These are phyloP conservation scores for Entelurus aequoreus DNA, from an alignment of 2,113 vertebrate species.

Conservation along the genomic window DNA sequence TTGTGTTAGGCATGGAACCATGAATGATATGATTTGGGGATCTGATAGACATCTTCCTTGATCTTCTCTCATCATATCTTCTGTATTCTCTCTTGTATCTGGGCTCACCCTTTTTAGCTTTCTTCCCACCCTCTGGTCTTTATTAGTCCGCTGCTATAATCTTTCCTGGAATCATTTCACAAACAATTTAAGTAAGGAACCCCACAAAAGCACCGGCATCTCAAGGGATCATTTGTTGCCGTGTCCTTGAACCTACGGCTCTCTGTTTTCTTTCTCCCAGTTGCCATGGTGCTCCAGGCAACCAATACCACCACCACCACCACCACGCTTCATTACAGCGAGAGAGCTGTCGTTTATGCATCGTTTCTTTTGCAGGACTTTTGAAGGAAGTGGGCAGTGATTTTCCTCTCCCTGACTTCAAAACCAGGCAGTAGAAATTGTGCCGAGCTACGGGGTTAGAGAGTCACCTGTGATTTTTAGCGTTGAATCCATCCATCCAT, in stretches of 20 bases:
- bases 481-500: background rate
- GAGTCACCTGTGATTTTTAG: constrained; percentile 5
- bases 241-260: constrained; percentile 66
- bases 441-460: constrained; percentile 20
- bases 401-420: constrained; percentile 34
- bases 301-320: constrained; percentile 34
- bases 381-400: constrained; percentile 33
- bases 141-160: background rate
- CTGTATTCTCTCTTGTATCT: constrained; percentile 43
- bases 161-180: background rate
- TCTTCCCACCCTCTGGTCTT: constrained; percentile 14
- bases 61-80: constrained; percentile 37
- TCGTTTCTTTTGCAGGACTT: constrained; percentile 25
- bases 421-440: constrained; percentile 16
- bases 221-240: constrained; percentile 24
- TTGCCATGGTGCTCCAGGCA: constrained; percentile 68
- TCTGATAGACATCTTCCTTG: constrained; percentile 16
- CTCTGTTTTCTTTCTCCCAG: constrained; percentile 42
- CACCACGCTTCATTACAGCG: constrained; percentile 42
- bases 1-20: constrained; percentile 38
- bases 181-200: constrained; percentile 13
- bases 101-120: constrained; percentile 28
- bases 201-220: constrained; percentile 3
- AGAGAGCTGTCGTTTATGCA: constrained; percentile 35
- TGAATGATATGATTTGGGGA: too few relatives aligned